phyloP scores from a whole-genome alignment of 92 coral and sea anemone species.

The Umimayanthus chanpuru region DNA sequence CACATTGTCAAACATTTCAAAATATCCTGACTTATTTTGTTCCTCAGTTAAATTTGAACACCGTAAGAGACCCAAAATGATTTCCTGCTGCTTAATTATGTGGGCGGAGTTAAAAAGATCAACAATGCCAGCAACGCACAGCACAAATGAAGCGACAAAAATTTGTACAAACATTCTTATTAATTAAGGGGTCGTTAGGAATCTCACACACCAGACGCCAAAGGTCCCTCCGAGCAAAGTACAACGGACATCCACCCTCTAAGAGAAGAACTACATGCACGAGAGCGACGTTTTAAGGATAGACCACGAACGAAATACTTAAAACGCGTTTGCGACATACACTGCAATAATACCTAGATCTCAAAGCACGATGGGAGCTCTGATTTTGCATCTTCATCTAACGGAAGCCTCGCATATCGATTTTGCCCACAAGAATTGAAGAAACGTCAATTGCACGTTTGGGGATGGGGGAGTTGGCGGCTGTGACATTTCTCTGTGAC shows the following conservation, averaged over 20 bases:
- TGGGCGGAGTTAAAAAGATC: conserved; percentile 12
- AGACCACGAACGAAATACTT: no score
- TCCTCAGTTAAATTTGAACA: not conserved
- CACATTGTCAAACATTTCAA: not conserved
- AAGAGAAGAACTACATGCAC: not conserved
- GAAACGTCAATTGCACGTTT: no score
- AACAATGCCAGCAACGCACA: not conserved
- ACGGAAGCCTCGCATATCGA: no score
- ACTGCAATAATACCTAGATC: no score
- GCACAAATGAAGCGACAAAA: not conserved
- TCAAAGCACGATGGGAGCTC: no score
- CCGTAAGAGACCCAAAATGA: not conserved
- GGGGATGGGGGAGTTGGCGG: no score
- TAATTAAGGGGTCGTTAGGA: not conserved
- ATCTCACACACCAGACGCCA: not conserved
- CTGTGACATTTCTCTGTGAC: no score
- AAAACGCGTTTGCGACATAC: no score
- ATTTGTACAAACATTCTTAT: not conserved
- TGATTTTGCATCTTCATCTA: no score
- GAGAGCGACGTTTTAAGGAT: no score
- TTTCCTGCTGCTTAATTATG: not conserved
- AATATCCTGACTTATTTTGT: not conserved
- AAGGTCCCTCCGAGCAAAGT: not conserved
- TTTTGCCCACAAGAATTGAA: no score
- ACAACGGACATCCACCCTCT: not conserved